Evolutionary conservation across 2,888 invertebrate genomes (phyloP).

Genomic region (Drosophila nr. perissopoda): DNA sequence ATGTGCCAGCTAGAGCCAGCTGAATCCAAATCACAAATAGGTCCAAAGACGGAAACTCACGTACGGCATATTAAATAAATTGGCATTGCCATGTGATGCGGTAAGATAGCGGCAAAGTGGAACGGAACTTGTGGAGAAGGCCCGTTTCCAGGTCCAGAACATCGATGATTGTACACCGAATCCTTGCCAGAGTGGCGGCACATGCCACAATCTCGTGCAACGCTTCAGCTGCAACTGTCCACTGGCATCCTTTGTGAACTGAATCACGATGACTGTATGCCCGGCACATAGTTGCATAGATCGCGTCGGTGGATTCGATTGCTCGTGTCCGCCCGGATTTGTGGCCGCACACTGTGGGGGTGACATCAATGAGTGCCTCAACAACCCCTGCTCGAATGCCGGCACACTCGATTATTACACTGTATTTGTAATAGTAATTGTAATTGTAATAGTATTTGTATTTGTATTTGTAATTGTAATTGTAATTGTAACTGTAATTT

Average conservation of each 20-base stretch:
- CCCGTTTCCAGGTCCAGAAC: slow-evolving; percentile 92
- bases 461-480: too few species aligned
- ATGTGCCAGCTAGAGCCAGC: slow-evolving; percentile 1
- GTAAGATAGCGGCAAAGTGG: slow-evolving; percentile 33
- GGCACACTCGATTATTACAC: slow-evolving; percentile 91
- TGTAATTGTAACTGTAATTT: too few species aligned
- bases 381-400: slow-evolving; percentile 93
- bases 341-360: slow-evolving; percentile 98
- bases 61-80: slow-evolving; percentile 78
- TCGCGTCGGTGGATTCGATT: slow-evolving; percentile 96
- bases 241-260: slow-evolving; percentile 96
- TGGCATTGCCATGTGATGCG: slow-evolving; percentile 65
- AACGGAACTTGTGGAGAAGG: not conserved
- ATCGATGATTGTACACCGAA: slow-evolving; percentile 97
- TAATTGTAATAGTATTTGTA: too few species aligned
- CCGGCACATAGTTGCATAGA: slow-evolving; percentile 96
- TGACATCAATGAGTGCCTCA: slow-evolving; percentile 97
- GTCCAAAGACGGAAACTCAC: slow-evolving; percentile 61
- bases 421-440: too few species aligned
- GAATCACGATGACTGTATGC: slow-evolving; percentile 95
- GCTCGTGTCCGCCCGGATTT: slow-evolving; percentile 94
- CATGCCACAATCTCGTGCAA: slow-evolving; percentile 96
- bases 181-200: slow-evolving; percentile 97
- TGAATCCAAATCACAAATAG: slow-evolving; percentile 29
- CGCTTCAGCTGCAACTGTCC: slow-evolving; percentile 97